These are phyloP conservation scores for Helostoma temminkii DNA, from an alignment of 2,797 vertebrate species.

Conservation along the genomic window DNA sequence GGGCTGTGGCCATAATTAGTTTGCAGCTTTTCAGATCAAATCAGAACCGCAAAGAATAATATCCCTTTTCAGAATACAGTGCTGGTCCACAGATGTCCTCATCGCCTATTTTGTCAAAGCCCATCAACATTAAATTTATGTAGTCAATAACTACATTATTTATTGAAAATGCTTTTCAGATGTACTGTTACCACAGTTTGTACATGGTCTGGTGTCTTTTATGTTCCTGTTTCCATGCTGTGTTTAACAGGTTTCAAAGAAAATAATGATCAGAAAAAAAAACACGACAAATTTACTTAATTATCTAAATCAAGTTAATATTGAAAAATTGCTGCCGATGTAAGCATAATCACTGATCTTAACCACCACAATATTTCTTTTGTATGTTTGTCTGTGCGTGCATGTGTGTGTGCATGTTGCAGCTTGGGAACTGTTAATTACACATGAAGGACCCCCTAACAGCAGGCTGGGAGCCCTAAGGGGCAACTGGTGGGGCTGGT, in stretches of 20 bases:
- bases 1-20: not conserved
- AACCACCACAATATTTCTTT: constrained; percentile 29
- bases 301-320: constrained; percentile 31
- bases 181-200: not conserved
- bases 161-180: not conserved
- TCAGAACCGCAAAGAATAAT: not conserved
- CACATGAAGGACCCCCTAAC: constrained; percentile 77
- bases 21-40: not conserved
- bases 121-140: not conserved
- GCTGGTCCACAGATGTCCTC: not conserved
- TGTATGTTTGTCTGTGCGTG: constrained; percentile 33
- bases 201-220: not conserved
- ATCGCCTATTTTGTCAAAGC: not conserved
- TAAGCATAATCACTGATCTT: constrained; percentile 32
- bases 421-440: constrained; percentile 81
- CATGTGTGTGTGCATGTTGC: constrained; percentile 44
- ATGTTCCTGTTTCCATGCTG: not conserved
- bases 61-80: not conserved
- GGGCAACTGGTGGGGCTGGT: constrained; percentile 73
- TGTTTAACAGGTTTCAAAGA: not conserved
- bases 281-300: constrained; percentile 1
- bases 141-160: not conserved
- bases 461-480: constrained; percentile 76
- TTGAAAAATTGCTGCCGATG: constrained; percentile 21
- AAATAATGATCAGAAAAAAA: not conserved